Evolutionary conservation across 2,888 invertebrate species (phyloP), one percentile per base, ranked within the genome.

Genomic region (Corythucha ciliata): DNA sequence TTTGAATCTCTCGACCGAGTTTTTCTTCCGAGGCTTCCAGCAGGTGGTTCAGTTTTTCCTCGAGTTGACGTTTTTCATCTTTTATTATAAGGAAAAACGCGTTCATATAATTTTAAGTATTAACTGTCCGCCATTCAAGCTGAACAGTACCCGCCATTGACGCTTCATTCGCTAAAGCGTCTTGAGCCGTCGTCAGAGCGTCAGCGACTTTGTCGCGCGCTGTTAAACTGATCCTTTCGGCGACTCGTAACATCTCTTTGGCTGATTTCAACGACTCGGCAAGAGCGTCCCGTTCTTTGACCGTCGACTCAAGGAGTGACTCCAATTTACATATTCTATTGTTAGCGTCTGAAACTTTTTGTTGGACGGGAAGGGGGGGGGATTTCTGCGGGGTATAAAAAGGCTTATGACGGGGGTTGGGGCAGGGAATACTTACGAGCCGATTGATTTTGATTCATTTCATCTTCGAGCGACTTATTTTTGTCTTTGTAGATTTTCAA

Each of bases 181-280:
- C 56, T 21, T 56, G 53, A 1, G 51, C 53, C 53, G 51, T 56
- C 20, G 16, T 42, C 22, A 56, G 32, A 22, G 56, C 56, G 21
- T 56, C 56, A 14, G 50, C 45, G n/a, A 56, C 56, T 37, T 56
- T 56, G 26, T 56, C 51, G 32, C 56, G 46, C 16, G 56, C 56
- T 39, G 53, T 44, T 14, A 41, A 32, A 32, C 40, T 49, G 12
- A 50, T 48, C 24, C 40, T 40, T 24, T 25, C 48, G 6, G 52
- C 48, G 4, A 52, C 48, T 26, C 8, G 12, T 29, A 50, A 26
- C 24, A 22, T 33, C 20, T 50, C 50, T 44, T 26, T 50, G 1
- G 42, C 44, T 12, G 41, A 32, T 10, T 53, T 41, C 12, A 56
- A 37, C 12, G 46, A 25, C n/a, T 18, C n/a, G 26, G 46, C 39